phyloP scores from a whole-genome alignment of 2,888 invertebrate species.

The Orchestes rusci region DNA sequence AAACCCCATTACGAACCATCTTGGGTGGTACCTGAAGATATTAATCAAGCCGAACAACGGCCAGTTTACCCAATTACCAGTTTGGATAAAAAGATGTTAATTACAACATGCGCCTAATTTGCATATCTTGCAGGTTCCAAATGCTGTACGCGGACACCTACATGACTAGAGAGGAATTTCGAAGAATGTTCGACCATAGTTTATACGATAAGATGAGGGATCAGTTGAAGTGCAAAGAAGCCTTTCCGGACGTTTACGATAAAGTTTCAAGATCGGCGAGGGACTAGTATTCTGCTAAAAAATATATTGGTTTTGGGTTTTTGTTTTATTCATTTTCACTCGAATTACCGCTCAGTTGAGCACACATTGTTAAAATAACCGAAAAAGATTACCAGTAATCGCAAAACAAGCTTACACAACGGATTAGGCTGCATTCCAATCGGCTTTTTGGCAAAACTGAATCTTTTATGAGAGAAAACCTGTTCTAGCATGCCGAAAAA shows the following conservation, averaged over 20 bases:
- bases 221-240: constrained; percentile 54
- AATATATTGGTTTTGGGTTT: constrained; percentile 1
- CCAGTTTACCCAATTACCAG: no score
- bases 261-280: constrained; percentile 58
- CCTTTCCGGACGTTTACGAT: constrained; percentile 76
- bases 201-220: constrained; percentile 62
- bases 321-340: no score
- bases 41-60: constrained; percentile 14
- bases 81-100: no score
- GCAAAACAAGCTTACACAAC: no score
- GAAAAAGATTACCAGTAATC: no score
- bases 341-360: no score
- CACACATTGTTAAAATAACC: constrained; percentile 15
- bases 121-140: constrained; percentile 54
- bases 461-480: constrained; percentile 16
- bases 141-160: constrained; percentile 82
- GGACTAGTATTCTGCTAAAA: constrained; percentile 4
- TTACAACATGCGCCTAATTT: constrained; percentile 16
- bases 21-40: constrained; percentile 16
- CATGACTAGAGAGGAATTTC: constrained; percentile 65
- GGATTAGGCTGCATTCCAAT: constrained; percentile 13
- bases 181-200: constrained; percentile 71
- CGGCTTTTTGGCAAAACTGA: no score
- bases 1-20: no score
- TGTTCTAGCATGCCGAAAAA: constrained; percentile 14